A percentile compares a stretch with the other conserved stretches of the same genome.
These are phyloP conservation scores for Falcunculus frontatus DNA, from an alignment of 2,113 vertebrate species.

Conservation along the genomic window DNA sequence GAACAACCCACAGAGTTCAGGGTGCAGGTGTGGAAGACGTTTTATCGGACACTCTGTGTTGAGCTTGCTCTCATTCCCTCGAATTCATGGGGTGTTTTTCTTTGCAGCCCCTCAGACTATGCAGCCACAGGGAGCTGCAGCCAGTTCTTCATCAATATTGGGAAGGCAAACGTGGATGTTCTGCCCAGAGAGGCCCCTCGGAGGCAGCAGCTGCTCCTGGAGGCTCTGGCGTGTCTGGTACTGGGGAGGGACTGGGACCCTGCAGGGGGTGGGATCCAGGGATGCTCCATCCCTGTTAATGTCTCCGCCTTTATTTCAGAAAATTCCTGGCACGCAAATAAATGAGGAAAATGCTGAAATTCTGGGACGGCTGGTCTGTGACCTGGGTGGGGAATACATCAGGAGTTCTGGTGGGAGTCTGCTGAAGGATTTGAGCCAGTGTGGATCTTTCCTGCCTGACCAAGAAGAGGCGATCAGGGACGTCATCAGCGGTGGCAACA, in stretches of 20 bases:
- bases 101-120: slow-evolving; percentile 36
- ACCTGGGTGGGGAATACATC: slow-evolving; percentile 35
- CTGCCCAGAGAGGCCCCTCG: neutral
- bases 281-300: neutral
- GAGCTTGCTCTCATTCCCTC: neutral
- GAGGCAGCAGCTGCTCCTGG: slow-evolving; percentile 25
- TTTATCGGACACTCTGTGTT: fast-evolving
- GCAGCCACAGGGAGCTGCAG: slow-evolving; percentile 32
- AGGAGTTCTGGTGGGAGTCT: neutral
- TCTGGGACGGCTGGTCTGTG: slow-evolving; percentile 59
- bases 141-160: neutral
- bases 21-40: neutral
- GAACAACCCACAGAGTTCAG: neutral
- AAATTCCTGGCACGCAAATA: neutral
- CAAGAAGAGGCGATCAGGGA: slow-evolving; percentile 49
- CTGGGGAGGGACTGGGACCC: neutral
- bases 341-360: neutral
- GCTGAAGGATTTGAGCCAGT: slow-evolving; percentile 25
- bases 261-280: neutral
- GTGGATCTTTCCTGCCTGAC: slow-evolving; percentile 33
- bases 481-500: slow-evolving; percentile 13
- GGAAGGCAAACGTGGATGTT: slow-evolving; percentile 17
- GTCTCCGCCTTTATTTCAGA: neutral
- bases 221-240: slow-evolving; percentile 62
- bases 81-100: neutral